Evolutionary conservation across 2,888 invertebrate species (phyloP), one percentile per base, ranked within the genome.

Genomic region (Xestoiulus laeticollis): DNA sequence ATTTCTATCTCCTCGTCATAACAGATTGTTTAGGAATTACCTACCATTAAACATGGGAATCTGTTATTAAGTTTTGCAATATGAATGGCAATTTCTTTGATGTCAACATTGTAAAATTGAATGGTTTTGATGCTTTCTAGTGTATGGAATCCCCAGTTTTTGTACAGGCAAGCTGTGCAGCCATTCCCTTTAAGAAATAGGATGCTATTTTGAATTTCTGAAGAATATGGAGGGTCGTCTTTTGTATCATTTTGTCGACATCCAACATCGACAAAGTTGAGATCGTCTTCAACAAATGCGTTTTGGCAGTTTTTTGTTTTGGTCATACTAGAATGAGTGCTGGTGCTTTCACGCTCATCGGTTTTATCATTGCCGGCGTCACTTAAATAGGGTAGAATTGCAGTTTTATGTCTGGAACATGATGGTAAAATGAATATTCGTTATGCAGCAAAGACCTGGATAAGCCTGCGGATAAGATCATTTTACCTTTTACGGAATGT

Each of bases 301-400:
- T 30, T 78, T 78, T 78, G 78, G 78, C 78, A 78, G 78, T 78
- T 30, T 78, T 78, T 78, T 4, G 78, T 78, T 78, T 78, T 78
- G 30, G 30, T 78, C 30, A 30, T 78, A 78, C 78, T 78, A 30
- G 78, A 78, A 32, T 78, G 30, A 78, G 30, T 78, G 30, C 30
- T 32, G 78, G 26, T 78, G 30, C 30, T 26, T 30, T 78, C 78
- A 78, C 30, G 14, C 30, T 30, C 78, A 16, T 78, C 78, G 30
- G 26, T 78, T 78, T 78, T 78, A 12, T 14, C 78, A 78, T 26
- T 78, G 14, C 16, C 30, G 78, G 10, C 78, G 30, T 78, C 78
- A 16, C 16, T 78, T 78, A 78, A 30, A 32, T 78, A 78, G 30
- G 78, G 78, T 16, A 78, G 78, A 78, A 78, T 14, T 32, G 78